Conservation (phyloP, 2,888 invertebrate genomes). For the Petrophora chlorosata region DNA sequence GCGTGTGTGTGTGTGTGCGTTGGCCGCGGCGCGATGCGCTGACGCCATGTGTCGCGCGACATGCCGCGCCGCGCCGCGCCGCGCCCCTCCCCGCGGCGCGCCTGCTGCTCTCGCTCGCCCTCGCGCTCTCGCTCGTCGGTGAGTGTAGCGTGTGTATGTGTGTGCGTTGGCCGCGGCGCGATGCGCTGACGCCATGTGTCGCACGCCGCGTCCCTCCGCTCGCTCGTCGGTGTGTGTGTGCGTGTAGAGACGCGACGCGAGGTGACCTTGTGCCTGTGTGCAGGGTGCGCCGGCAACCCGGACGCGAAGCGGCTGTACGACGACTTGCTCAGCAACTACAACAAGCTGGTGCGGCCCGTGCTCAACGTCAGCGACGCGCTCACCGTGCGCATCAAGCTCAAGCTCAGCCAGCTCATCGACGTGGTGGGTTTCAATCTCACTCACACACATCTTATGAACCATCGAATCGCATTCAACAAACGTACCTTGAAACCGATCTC, state of each 20-base stretch:
- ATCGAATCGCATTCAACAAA: too few species aligned
- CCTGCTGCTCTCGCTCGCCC: constrained; percentile 65
- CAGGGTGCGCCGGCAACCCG: constrained; percentile 95
- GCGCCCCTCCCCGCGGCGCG: constrained; percentile 58
- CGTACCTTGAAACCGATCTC: too few species aligned
- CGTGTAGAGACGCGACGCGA: constrained; percentile 59
- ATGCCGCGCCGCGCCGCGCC: constrained; percentile 73
- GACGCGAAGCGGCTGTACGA: constrained; percentile 98
- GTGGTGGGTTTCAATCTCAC: constrained; percentile 88
- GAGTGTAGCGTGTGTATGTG: constrained; percentile 14
- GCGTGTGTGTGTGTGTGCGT: constrained; percentile 30
- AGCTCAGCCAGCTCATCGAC: constrained; percentile 98
- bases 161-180: neutral
- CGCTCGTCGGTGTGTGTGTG: too few species aligned
- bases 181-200: too few species aligned
- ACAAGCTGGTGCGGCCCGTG: constrained; percentile 97
- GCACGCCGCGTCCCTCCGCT: too few species aligned
- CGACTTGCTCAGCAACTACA: constrained; percentile 97
- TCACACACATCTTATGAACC: neutral
- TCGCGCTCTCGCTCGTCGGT: constrained; percentile 51
- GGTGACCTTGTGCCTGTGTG: constrained; percentile 61
- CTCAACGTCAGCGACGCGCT: constrained; percentile 97
- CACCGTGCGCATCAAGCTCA: constrained; percentile 97
- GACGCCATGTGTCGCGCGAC: constrained; percentile 72
- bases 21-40: constrained; percentile 61